phyloP scores from a whole-genome alignment of 2,113 vertebrate species.

The Siniperca knerii region DNA sequence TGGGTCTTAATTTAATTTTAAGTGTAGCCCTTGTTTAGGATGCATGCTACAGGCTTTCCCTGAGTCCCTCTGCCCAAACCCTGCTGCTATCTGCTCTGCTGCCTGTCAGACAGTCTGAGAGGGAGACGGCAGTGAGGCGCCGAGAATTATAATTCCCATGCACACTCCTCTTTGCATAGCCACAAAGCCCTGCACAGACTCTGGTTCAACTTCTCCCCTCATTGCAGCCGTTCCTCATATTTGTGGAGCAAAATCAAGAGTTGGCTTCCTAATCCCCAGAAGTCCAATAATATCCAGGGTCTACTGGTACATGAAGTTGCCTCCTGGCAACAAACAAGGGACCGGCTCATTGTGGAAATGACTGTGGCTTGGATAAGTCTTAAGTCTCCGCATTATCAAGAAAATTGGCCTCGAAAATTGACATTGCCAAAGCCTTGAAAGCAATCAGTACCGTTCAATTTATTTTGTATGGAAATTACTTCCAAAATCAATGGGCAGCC shows the following conservation, averaged over 20 bases:
- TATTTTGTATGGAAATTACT: conserved; percentile 11
- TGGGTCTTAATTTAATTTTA: conserved; percentile 52
- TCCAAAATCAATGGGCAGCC: conserved; percentile 29
- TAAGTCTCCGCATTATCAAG: neutral
- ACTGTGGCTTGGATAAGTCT: conserved; percentile 11
- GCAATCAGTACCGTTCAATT: conserved; percentile 16
- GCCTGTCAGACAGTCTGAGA: conserved; percentile 56
- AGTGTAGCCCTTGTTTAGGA: conserved; percentile 61
- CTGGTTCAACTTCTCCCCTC: conserved; percentile 18
- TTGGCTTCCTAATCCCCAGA: conserved; percentile 49
- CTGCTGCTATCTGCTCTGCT: conserved; percentile 52
- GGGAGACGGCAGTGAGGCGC: conserved; percentile 24
- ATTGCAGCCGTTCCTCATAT: conserved; percentile 32
- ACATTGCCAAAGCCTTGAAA: conserved; percentile 36
- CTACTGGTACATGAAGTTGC: conserved; percentile 38
- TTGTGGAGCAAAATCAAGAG: conserved; percentile 53
- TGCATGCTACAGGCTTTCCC: conserved; percentile 62
- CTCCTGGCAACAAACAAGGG: conserved; percentile 35
- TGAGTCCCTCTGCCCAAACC: conserved; percentile 39
- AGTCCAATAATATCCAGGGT: conserved; percentile 45
- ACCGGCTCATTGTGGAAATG: conserved; percentile 5
- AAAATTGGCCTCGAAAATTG: conserved; percentile 30
- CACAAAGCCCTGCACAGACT: conserved; percentile 30
- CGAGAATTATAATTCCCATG: conserved; percentile 63
- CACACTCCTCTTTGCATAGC: conserved; percentile 18